Evolutionary conservation across 2,113 vertebrate species (phyloP).

Genomic region (Nesoenas mayeri): DNA sequence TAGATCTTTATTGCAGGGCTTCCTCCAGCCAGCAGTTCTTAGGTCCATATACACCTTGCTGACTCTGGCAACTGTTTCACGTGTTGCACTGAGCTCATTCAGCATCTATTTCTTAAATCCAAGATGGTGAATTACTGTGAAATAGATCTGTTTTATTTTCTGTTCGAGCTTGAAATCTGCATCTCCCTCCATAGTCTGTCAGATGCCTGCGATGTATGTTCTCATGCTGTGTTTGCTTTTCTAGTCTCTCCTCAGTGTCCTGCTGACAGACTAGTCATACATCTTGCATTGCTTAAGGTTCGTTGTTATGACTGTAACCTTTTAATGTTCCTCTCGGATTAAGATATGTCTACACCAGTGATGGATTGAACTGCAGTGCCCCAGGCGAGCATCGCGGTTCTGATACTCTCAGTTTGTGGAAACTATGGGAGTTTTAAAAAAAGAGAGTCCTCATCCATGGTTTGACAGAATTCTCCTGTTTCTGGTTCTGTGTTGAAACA

Average conservation of each 20-base stretch:
- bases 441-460: not conserved
- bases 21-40: not conserved
- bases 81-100: not conserved
- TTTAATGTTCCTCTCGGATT: not conserved
- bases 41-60: not conserved
- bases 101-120: not conserved
- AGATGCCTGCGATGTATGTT: accelerated
- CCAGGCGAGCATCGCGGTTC: not conserved
- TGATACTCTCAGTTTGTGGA: not conserved
- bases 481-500: not conserved
- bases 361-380: not conserved
- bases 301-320: not conserved
- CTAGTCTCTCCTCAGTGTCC: not conserved
- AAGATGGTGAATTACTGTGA: not conserved
- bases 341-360: not conserved
- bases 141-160: not conserved
- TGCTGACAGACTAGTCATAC: accelerated
- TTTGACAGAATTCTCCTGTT: not conserved
- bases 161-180: not conserved
- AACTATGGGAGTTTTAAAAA: not conserved
- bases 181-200: not conserved
- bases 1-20: not conserved
- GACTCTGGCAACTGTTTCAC: not conserved
- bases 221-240: not conserved
- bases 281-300: not conserved